Evolutionary conservation across 2,888 invertebrate genomes (phyloP).

Genomic region (Tubulanus polymorphus): DNA sequence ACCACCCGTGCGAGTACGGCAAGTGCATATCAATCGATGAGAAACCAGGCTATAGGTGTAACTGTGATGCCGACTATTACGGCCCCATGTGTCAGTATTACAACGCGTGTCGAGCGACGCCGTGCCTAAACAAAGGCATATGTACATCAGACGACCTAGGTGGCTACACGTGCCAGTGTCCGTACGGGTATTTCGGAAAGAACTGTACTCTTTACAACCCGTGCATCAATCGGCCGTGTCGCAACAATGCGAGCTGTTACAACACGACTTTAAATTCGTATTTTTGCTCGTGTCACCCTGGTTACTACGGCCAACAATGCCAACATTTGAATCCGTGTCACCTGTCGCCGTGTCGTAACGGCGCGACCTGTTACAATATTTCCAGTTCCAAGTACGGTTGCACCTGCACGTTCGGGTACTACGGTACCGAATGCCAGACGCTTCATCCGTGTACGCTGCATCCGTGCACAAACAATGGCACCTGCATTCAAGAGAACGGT

Average conservation of each 20-base stretch:
- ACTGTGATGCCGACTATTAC: conserved; percentile 31
- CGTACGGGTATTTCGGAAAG: conserved; percentile 19
- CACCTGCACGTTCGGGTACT: conserved; percentile 24
- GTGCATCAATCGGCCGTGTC: conserved; percentile 20
- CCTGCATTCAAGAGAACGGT: conserved; percentile 25
- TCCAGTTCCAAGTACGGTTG: conserved; percentile 10
- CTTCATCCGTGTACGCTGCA: conserved; percentile 23
- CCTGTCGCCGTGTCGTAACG: conserved; percentile 13
- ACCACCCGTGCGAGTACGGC: neutral
- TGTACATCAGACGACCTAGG: conserved; percentile 21
- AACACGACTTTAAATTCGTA: neutral
- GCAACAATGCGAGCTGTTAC: conserved; percentile 21
- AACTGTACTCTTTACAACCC: conserved; percentile 22
- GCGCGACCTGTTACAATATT: conserved; percentile 15
- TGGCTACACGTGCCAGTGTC: conserved; percentile 17
- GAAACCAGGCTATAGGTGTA: conserved; percentile 27
- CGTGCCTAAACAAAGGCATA: conserved; percentile 31
- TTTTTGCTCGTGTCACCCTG: conserved; percentile 32
- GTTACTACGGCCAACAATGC: conserved; percentile 33
- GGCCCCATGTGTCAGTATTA: conserved; percentile 34
- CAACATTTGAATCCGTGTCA: conserved; percentile 28
- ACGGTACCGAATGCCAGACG: conserved; percentile 24
- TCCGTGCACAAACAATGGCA: conserved; percentile 30
- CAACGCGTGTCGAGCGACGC: conserved; percentile 29
- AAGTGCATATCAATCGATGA: conserved; percentile 19